Percentiles rank a stretch among this genome's conserved stretches.
These are phyloP conservation scores for Cacatua alba DNA, from an alignment of 2,113 vertebrate genomes.

Conservation along the genomic window DNA sequence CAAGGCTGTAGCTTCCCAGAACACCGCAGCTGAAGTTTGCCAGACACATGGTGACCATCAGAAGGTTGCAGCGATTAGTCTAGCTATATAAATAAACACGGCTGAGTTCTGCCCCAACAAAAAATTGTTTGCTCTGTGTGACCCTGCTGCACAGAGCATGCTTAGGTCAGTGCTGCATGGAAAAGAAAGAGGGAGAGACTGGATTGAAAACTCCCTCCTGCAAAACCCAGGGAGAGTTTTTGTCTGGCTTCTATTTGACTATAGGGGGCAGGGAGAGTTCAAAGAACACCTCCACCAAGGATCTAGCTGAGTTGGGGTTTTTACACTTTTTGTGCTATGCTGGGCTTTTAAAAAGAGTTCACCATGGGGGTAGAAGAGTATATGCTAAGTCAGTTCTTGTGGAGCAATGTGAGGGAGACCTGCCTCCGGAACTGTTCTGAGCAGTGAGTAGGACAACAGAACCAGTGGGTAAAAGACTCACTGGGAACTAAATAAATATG, in stretches of 20 bases:
- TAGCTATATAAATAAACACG: conserved; percentile 56
- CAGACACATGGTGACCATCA: conserved; percentile 61
- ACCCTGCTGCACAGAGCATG: neutral
- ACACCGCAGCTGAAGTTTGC: conserved; percentile 38
- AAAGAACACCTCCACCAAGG: neutral
- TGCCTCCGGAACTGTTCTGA: neutral
- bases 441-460: neutral
- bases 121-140: conserved; percentile 1
- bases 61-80: conserved; percentile 53
- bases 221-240: neutral
- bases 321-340: neutral
- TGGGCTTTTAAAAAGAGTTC: neutral
- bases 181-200: neutral
- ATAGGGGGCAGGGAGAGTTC: neutral
- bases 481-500: neutral
- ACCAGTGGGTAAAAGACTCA: neutral
- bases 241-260: neutral
- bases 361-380: neutral
- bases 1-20: conserved; percentile 47
- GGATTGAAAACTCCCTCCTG: neutral
- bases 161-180: neutral
- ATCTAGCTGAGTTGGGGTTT: neutral
- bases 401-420: neutral
- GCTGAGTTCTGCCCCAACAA: conserved; percentile 1
- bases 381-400: neutral